Evolutionary conservation across 1,140 invertebrate species (phyloP).

Genomic region (Latrodectus geometricus): DNA sequence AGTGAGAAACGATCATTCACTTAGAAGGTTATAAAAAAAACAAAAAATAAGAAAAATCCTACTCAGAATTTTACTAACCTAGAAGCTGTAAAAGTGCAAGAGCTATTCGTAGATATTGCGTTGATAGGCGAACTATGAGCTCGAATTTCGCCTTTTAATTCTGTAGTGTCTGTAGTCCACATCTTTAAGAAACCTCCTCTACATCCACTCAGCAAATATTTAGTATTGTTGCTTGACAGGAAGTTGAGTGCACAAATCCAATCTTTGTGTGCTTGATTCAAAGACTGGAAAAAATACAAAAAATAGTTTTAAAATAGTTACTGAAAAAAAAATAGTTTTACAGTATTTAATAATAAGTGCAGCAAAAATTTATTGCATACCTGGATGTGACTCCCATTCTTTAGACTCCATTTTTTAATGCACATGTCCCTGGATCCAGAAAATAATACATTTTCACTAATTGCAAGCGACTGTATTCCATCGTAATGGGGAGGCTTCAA

Average conservation of each 20-base stretch:
- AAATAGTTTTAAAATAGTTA: background rate
- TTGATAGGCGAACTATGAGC: slow-evolving; percentile 83
- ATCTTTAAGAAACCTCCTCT: slow-evolving; percentile 80
- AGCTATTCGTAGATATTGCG: slow-evolving; percentile 79
- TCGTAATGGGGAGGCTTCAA: slow-evolving; percentile 92
- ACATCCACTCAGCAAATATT: slow-evolving; percentile 80
- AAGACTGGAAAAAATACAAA: slow-evolving; percentile 72
- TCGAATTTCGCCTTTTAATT: slow-evolving; percentile 78
- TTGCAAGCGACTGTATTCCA: slow-evolving; percentile 84
- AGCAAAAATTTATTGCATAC: slow-evolving; percentile 67
- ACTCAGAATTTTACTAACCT: slow-evolving; percentile 68
- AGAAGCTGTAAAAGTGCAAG: slow-evolving; percentile 82
- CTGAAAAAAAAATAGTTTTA: background rate
- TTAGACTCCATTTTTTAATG: slow-evolving; percentile 88
- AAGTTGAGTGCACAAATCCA: slow-evolving; percentile 85
- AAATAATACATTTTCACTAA: slow-evolving; percentile 78
- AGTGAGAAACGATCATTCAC: slow-evolving; percentile 5
- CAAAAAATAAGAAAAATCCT: background rate
- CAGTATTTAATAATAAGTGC: background rate
- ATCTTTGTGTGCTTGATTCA: slow-evolving; percentile 89
- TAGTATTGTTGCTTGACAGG: slow-evolving; percentile 72
- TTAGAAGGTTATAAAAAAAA: background rate
- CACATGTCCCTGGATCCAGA: slow-evolving; percentile 88
- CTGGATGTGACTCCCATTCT: slow-evolving; percentile 77
- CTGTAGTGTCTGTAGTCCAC: slow-evolving; percentile 78